Percentiles rank a stretch among this genome's conserved stretches.
Conservation (phyloP, 2,113 vertebrate species). For the Dissostichus mawsoni region DNA sequence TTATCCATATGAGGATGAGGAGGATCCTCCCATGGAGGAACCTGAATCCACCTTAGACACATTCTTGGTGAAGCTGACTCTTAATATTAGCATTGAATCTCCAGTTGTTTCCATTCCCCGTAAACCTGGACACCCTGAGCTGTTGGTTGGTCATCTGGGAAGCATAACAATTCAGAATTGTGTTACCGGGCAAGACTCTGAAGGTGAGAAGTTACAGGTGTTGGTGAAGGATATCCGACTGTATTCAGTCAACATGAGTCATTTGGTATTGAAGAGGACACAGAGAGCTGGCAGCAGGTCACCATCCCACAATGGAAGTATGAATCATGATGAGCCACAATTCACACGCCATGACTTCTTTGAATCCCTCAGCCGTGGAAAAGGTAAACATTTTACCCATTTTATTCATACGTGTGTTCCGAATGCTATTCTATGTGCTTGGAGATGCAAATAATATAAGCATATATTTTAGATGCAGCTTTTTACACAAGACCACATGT, state of each 20-base stretch:
- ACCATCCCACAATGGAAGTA: slow-evolving; percentile 49
- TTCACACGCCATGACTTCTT: slow-evolving; percentile 97
- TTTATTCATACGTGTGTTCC: not conserved
- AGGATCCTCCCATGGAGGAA: slow-evolving; percentile 67
- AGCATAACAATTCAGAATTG: slow-evolving; percentile 96
- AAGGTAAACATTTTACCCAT: slow-evolving; percentile 84
- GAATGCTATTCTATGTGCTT: not conserved
- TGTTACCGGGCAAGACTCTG: slow-evolving; percentile 88
- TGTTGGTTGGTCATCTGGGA: slow-evolving; percentile 94
- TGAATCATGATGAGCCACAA: slow-evolving; percentile 87
- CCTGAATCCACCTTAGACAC: slow-evolving; percentile 75
- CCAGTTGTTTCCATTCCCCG: slow-evolving; percentile 95
- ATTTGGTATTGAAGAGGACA: slow-evolving; percentile 78
- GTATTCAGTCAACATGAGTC: slow-evolving; percentile 92
- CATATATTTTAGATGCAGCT: not conserved
- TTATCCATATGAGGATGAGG: slow-evolving; percentile 85
- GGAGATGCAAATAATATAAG: slow-evolving; percentile 3
- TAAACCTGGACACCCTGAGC: slow-evolving; percentile 92
- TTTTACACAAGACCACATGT: not conserved
- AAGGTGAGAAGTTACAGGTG: slow-evolving; percentile 90
- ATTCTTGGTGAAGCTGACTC: slow-evolving; percentile 91
- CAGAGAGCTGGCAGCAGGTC: slow-evolving; percentile 52
- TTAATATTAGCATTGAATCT: slow-evolving; percentile 95
- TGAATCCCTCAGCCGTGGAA: slow-evolving; percentile 90
- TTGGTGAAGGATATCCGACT: slow-evolving; percentile 95